Percentiles rank a stretch among this genome's conserved stretches.
Evolutionary conservation across 2,113 vertebrate genomes (phyloP).

Genomic region (Phocoena phocoena): DNA sequence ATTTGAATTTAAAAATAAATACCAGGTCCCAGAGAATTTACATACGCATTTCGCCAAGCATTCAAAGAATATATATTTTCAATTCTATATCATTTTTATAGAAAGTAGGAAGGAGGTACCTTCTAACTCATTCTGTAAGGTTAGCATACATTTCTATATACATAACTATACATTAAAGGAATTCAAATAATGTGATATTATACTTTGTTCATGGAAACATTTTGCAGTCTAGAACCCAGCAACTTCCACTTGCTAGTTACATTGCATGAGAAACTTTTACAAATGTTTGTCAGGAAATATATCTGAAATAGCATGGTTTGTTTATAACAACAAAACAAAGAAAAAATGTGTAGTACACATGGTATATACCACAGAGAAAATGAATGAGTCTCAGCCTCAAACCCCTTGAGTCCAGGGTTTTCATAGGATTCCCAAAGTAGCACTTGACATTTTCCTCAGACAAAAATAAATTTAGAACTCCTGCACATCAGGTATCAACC

Average conservation of each 20-base stretch:
- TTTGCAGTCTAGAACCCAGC: background rate
- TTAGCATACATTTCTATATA: background rate
- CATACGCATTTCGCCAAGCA: background rate
- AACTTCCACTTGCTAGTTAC: background rate
- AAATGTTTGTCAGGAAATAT: background rate
- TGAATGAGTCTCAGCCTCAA: background rate
- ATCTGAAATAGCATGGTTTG: background rate
- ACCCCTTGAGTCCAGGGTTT: background rate
- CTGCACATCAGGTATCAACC: background rate
- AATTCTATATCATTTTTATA: background rate
- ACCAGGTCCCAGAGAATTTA: background rate
- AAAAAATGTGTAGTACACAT: background rate
- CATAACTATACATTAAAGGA: background rate
- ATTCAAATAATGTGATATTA: background rate
- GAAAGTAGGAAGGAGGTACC: background rate
- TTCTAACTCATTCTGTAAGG: background rate
- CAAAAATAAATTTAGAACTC: background rate
- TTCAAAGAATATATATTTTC: background rate
- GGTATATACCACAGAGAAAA: background rate
- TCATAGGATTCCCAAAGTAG: background rate
- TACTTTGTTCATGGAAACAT: background rate
- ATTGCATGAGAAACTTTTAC: background rate
- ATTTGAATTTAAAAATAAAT: constrained; percentile 8
- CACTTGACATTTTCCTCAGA: background rate
- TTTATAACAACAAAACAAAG: background rate